Evolutionary conservation across 2,888 invertebrate genomes (phyloP), one percentile per base, ranked within the genome.

Genomic region (Euspilapteryx auroguttella): DNA sequence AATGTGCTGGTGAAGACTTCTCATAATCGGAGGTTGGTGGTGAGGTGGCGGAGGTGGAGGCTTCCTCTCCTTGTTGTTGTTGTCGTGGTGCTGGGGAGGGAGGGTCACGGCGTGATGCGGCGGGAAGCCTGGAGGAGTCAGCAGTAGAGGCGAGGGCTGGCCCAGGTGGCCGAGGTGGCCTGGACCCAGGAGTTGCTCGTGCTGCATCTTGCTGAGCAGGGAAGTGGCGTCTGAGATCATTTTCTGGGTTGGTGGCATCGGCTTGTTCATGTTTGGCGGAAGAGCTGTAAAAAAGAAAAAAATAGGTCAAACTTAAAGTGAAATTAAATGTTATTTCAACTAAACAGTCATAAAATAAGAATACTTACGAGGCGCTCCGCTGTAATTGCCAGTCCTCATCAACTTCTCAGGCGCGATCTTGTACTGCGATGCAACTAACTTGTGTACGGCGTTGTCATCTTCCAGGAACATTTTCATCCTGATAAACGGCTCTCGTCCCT

Each of bases 381-480:
- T 91, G 65, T 93, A 94, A 63, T 91, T 92, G 47, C 93, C 93
- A 27, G 94, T 95, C 57, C 96, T 82, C 95, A 96, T 95, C 32
- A 96, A 78, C 63, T 96, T 96, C 66, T 97, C 97, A 6, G 96
- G 96, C 1, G 96, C 95, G 34, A 97, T 96, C 78, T 96, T 95
- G 73, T 97, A 97, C 68, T 97, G 97, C 37, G 94, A 94, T 36
- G 97, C 95, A 13, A 95, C 94, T 40, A 95, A 69, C 54, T 94
- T 94, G 63, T 94, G 94, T 2, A 95, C 94, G 8, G 94, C 94
- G 49, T 94, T 93, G 41, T 94, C 94, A 49, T 95, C 95, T 64
- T 94, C 94, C 40, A 97, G 77, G 68, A 97, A 97, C 88, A 96
- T 93, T 63, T 95, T 94, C 96, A 97, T 97, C 34, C 96, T 80